phyloP scores from a whole-genome alignment of 2,888 invertebrate genomes.

The Nematopogon swammerdamellus region DNA sequence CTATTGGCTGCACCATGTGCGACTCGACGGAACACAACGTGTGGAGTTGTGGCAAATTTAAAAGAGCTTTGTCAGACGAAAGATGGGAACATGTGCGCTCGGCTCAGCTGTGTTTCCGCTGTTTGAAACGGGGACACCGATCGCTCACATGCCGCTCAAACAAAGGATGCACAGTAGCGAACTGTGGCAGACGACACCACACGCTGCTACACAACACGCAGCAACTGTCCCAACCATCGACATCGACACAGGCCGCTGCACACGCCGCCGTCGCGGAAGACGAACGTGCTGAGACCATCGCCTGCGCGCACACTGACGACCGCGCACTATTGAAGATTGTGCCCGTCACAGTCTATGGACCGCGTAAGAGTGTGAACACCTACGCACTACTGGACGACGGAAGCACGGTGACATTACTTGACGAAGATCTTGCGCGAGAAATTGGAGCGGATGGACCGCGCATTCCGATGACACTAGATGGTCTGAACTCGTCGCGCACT shows the following conservation, averaged over 20 bases:
- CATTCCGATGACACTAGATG: background rate
- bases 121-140: conserved; percentile 3
- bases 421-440: background rate
- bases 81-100: background rate
- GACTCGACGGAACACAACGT: background rate
- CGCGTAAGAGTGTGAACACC: background rate
- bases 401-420: background rate
- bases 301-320: background rate
- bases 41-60: background rate
- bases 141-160: background rate
- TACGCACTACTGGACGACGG: background rate
- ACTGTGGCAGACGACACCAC: conserved; percentile 6
- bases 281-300: background rate
- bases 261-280: background rate
- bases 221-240: background rate
- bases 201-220: conserved; percentile 2
- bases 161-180: conserved; percentile 3
- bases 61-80: background rate
- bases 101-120: conserved; percentile 5
- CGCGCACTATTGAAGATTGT: background rate
- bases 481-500: too few relatives aligned
- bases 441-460: background rate
- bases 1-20: background rate
- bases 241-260: background rate
- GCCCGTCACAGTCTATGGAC: background rate